These are phyloP conservation scores for Perizoma flavofasciatum DNA, from an alignment of 2,888 invertebrate species.

Conservation along the genomic window DNA sequence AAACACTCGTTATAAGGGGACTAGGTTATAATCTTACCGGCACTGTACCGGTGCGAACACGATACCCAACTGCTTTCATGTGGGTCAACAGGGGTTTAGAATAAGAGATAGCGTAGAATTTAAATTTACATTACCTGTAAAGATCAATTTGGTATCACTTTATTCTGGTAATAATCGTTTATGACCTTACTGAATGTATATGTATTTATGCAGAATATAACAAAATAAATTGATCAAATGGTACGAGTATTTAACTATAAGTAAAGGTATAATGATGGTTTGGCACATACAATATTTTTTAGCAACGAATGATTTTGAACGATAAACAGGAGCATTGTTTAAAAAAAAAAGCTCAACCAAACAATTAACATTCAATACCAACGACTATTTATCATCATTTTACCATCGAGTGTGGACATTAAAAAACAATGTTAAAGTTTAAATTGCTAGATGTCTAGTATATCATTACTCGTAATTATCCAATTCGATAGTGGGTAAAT, in stretches of 20 bases:
- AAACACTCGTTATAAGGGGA: slow-evolving; percentile 16
- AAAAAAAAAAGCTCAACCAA: slow-evolving; percentile 3
- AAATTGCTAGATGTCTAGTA: slow-evolving; percentile 60
- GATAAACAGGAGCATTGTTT: too few species aligned
- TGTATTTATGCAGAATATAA: too few species aligned
- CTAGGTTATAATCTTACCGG: slow-evolving; percentile 15
- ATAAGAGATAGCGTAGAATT: slow-evolving; percentile 2
- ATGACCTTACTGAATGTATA: too few species aligned
- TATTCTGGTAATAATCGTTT: not conserved
- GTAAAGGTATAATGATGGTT: too few species aligned
- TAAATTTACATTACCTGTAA: not conserved
- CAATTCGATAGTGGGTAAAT: slow-evolving; percentile 69
- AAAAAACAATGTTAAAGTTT: slow-evolving; percentile 51
- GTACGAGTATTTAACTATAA: too few species aligned
- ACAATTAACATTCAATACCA: slow-evolving; percentile 17
- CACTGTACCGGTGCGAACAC: slow-evolving; percentile 9
- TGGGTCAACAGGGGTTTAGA: slow-evolving; percentile 16
- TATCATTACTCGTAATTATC: slow-evolving; percentile 73
- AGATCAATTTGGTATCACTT: not conserved
- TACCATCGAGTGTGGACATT: slow-evolving; percentile 47
- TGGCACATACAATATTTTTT: too few species aligned
- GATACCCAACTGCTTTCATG: slow-evolving; percentile 14
- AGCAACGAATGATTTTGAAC: too few species aligned
- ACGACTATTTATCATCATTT: slow-evolving; percentile 34
- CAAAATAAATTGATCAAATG: too few species aligned